These are phyloP conservation scores for Melanocharis versteri DNA, from an alignment of 2,113 vertebrate genomes.

Conservation along the genomic window DNA sequence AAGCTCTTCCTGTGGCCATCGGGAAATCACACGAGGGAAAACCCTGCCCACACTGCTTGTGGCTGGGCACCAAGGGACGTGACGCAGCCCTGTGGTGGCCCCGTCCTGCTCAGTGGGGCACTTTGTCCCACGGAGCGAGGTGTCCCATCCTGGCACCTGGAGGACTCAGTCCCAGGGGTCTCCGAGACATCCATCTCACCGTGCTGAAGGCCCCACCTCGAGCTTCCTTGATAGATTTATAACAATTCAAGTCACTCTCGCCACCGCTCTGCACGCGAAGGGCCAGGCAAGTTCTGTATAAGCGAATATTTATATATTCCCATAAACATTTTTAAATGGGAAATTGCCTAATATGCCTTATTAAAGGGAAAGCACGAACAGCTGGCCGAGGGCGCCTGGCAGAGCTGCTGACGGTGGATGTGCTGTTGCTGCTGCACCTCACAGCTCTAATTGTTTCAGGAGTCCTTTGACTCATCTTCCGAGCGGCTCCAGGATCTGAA, in stretches of 20 bases:
- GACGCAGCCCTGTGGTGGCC: background rate
- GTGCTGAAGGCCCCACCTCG: fast-evolving
- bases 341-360: conserved; percentile 8
- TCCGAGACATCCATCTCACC: background rate
- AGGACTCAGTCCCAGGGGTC: background rate
- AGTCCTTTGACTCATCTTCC: conserved; percentile 22
- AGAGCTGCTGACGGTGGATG: background rate
- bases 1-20: background rate
- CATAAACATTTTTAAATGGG: conserved; percentile 25
- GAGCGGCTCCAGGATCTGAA: background rate
- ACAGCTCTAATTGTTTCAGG: background rate
- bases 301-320: background rate
- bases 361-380: background rate
- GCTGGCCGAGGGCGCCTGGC: background rate
- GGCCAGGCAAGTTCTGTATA: background rate
- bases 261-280: background rate
- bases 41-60: background rate
- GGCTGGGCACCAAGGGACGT: background rate
- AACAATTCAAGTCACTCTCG: background rate
- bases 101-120: fast-evolving
- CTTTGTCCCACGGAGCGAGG: fast-evolving
- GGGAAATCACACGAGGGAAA: conserved; percentile 43
- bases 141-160: fast-evolving
- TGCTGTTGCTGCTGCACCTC: background rate
- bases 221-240: background rate